Evolutionary conservation across 1,140 invertebrate genomes (phyloP), one percentile per base, ranked within the genome.

Genomic region (Achatina immaculata): DNA sequence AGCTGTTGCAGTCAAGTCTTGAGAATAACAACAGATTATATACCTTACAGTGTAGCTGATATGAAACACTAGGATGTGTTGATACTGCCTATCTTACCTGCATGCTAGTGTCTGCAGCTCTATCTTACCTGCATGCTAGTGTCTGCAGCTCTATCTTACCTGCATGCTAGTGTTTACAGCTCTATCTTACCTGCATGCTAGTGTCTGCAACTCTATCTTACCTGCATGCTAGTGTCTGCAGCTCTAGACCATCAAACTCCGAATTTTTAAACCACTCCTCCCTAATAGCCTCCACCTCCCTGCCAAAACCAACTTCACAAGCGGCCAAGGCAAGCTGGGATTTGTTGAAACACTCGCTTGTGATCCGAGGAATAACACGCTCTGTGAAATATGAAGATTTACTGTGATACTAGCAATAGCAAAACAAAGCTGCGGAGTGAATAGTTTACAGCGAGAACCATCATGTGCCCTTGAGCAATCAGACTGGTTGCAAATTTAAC

Each of bases 211-310:
- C 55, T 24, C 7, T 4, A n/a, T 38, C 66, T 76, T 51, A 74
- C 72, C 72, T 74, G 43, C 72, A 74, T 48, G 72, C 72, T 16
- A 74, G 21, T 16, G 73, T 76, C n/a, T 76, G 73, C 21, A 76
- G 51, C 51, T 76, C 14, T 36, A 76, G n/a, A 38, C 73, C 73
- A 28, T 76, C 73, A 38, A 76, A 58, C 11, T 76, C 51, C 11
- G 73, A 9, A 28, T 76, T 76, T 21, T 36, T 34, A 62, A 58
- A 51, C 73, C 73, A 76, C 38, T 76, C 73, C 19, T 38, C 34
- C 58, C 73, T 55, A 28, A 76, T 76, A 1, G 45, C 51, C 51
- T 76, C 73, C 34, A 76, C 45, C 51, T 76, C 45, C 19, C 42
- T 6, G 21, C 45, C 45, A 36, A 58, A 76, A 4, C 48, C 73